A percentile compares a stretch with the other conserved stretches of the same genome.
These are phyloP conservation scores for Acrocera orbiculus DNA, from an alignment of 2,888 invertebrate genomes.

Conservation along the genomic window DNA sequence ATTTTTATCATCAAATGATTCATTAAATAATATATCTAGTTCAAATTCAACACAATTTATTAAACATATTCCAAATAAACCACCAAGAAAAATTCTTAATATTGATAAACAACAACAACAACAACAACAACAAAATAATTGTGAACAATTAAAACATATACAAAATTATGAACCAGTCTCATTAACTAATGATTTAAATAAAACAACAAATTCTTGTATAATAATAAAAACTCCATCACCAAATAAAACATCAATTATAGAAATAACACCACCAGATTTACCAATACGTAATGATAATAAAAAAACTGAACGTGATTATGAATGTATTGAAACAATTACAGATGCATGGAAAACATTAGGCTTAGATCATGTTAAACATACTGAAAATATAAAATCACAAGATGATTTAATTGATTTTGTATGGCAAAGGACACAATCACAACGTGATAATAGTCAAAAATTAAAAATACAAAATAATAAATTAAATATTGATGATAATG, in stretches of 20 bases:
- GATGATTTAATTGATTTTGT: constrained; percentile 30
- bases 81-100: constrained; percentile 24
- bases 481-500: constrained; percentile 23
- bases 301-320: constrained; percentile 37
- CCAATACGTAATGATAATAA: constrained; percentile 23
- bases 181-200: constrained; percentile 25
- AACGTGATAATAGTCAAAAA: constrained; percentile 34
- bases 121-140: neutral
- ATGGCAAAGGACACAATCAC: constrained; percentile 29
- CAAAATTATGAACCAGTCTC: constrained; percentile 29
- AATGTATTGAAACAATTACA: constrained; percentile 55
- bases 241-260: constrained; percentile 11
- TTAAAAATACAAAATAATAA: constrained; percentile 31
- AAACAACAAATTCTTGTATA: constrained; percentile 23
- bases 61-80: constrained; percentile 28
- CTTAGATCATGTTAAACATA: constrained; percentile 53
- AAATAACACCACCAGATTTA: constrained; percentile 20
- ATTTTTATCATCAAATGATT: constrained; percentile 27
- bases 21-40: constrained; percentile 21
- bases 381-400: constrained; percentile 35
- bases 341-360: constrained; percentile 73
- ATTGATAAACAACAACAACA: constrained; percentile 6
- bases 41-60: constrained; percentile 6
- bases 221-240: constrained; percentile 23
- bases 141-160: constrained; percentile 22